Percentiles rank a stretch among this genome's conserved stretches.
These are phyloP conservation scores for Mobula hypostoma DNA, from an alignment of 2,113 vertebrate genomes.

Conservation along the genomic window DNA sequence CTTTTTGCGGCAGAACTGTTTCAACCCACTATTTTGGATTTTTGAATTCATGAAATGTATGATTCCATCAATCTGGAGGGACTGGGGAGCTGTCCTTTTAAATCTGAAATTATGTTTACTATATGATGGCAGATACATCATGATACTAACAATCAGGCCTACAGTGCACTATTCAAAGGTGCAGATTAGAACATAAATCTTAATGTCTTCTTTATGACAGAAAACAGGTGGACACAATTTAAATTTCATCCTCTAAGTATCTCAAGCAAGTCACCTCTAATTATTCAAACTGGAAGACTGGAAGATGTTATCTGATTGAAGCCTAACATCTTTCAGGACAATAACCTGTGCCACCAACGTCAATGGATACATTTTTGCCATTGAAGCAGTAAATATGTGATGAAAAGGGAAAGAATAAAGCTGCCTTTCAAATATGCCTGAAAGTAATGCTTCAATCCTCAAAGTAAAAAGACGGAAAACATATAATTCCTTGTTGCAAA, in stretches of 20 bases:
- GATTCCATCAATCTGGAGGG: no score
- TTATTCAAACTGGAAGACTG: background rate
- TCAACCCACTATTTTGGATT: no score
- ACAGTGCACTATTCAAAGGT: no score
- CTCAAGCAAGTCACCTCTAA: background rate
- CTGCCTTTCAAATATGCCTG: background rate
- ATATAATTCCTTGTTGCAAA: background rate
- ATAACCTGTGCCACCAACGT: background rate
- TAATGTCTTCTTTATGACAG: background rate
- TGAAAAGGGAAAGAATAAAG: conserved; percentile 6
- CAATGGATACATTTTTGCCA: conserved; percentile 7
- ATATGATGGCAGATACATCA: no score
- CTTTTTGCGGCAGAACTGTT: no score
- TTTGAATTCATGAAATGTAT: no score
- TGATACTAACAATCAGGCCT: no score
- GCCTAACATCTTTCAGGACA: background rate
- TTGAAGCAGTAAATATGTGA: background rate
- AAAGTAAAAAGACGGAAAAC: background rate
- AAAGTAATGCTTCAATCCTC: background rate
- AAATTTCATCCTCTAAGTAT: background rate
- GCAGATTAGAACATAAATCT: background rate
- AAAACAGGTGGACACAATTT: background rate
- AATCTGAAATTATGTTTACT: no score
- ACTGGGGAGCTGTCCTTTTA: no score
- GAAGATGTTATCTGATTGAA: background rate